Evolutionary conservation across 2,113 vertebrate species (phyloP).

Genomic region (Carassius gibelio): DNA sequence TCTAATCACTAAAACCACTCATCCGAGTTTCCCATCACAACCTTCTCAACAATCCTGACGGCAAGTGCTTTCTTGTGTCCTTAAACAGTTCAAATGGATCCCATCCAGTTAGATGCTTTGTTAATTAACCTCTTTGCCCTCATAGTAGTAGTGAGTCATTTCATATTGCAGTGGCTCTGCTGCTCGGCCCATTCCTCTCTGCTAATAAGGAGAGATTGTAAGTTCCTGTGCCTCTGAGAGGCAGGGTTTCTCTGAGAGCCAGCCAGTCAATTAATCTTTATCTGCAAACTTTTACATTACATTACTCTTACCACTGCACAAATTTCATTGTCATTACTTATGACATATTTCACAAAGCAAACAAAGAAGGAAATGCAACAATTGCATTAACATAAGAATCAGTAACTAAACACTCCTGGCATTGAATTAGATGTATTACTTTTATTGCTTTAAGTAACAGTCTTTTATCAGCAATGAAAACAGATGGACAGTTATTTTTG

Average conservation of each 20-base stretch:
- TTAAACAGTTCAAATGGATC: conserved; percentile 55
- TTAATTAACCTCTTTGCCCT: conserved; percentile 63
- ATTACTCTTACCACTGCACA: neutral
- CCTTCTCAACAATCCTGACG: conserved; percentile 21
- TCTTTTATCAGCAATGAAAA: neutral
- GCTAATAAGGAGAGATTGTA: conserved; percentile 51
- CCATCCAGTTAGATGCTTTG: conserved; percentile 55
- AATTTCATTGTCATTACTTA: conserved; percentile 16
- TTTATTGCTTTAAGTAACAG: neutral
- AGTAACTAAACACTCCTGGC: neutral
- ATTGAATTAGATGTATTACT: neutral
- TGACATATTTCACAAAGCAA: neutral
- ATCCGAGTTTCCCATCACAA: conserved; percentile 32
- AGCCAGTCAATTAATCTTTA: conserved; percentile 42
- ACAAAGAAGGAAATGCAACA: neutral
- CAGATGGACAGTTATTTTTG: conserved; percentile 11
- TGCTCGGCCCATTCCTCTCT: conserved; percentile 28
- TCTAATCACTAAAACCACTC: conserved; percentile 37
- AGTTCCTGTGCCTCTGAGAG: conserved; percentile 31
- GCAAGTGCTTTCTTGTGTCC: conserved; percentile 43
- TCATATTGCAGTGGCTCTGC: conserved; percentile 48
- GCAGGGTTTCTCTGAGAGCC: conserved; percentile 1
- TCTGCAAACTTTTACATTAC: conserved; percentile 48
- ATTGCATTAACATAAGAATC: neutral
- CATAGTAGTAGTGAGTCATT: conserved; percentile 56